A percentile compares a stretch with the other conserved stretches of the same genome.
phyloP scores from a whole-genome alignment of 2,888 invertebrate species.

The Aleiodes alternator region DNA sequence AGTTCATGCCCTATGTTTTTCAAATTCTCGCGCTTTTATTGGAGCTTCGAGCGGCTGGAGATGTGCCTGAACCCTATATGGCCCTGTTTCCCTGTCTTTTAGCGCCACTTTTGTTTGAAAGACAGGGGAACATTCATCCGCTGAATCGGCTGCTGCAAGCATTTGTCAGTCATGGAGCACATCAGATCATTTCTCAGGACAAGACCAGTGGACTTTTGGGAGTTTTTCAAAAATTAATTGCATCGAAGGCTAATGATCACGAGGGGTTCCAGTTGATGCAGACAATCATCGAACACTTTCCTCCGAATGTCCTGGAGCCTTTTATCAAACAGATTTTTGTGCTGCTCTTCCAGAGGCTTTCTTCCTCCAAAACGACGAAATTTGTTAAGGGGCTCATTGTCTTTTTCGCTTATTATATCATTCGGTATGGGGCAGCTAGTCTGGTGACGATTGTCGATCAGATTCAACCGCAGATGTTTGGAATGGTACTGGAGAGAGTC shows the following conservation, averaged over 20 bases:
- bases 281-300: conserved; percentile 88
- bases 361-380: conserved; percentile 96
- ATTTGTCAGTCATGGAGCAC: conserved; percentile 85
- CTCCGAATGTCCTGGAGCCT: conserved; percentile 84
- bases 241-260: conserved; percentile 96
- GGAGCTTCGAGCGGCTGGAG: conserved; percentile 82
- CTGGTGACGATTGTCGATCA: conserved; percentile 89
- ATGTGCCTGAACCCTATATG: conserved; percentile 90
- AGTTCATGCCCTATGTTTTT: conserved; percentile 99
- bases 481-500: conserved; percentile 95
- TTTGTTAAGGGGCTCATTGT: conserved; percentile 93
- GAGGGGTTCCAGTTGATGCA: conserved; percentile 96
- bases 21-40: conserved; percentile 95
- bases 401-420: conserved; percentile 91
- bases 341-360: conserved; percentile 94
- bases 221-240: conserved; percentile 96
- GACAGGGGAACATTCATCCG: conserved; percentile 94
- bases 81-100: conserved; percentile 93
- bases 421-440: conserved; percentile 85
- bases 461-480: conserved; percentile 94
- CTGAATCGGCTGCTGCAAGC: conserved; percentile 94
- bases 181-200: conserved; percentile 82
- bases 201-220: conserved; percentile 91
- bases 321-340: conserved; percentile 93
- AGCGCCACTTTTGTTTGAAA: conserved; percentile 94